Percentiles rank a stretch among this genome's conserved stretches.
These are phyloP conservation scores for Tauraco hartlaubi DNA, from an alignment of 2,797 vertebrate species.

Conservation along the genomic window DNA sequence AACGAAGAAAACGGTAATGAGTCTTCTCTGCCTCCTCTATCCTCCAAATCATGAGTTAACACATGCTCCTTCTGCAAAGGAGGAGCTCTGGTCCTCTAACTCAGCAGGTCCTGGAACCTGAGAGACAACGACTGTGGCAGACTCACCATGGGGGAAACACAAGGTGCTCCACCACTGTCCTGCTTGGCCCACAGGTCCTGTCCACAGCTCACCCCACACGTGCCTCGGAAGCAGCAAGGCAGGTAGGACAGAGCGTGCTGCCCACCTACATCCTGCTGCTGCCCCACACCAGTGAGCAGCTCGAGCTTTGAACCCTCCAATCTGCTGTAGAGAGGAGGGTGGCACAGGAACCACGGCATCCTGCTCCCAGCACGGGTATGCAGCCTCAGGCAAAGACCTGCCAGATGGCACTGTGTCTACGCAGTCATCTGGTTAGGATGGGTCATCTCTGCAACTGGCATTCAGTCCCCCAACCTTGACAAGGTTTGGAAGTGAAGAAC, in stretches of 20 bases:
- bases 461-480: not conserved
- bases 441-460: not conserved
- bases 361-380: rapidly evolving
- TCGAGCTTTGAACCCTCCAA: not conserved
- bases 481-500: not conserved
- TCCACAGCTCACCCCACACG: rapidly evolving
- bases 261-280: not conserved
- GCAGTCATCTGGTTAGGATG: rapidly evolving
- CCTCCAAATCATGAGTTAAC: not conserved
- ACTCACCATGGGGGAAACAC: not conserved
- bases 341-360: rapidly evolving
- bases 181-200: not conserved
- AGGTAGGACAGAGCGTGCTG: not conserved
- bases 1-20: not conserved
- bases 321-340: not conserved
- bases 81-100: not conserved
- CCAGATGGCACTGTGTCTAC: rapidly evolving
- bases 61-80: not conserved
- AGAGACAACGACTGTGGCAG: not conserved
- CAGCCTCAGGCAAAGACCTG: not conserved
- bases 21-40: not conserved
- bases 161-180: not conserved
- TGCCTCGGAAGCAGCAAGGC: rapidly evolving
- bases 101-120: not conserved
- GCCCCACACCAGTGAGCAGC: not conserved